Conservation (phyloP, 2,888 invertebrate species). For the Blera fallax region DNA sequence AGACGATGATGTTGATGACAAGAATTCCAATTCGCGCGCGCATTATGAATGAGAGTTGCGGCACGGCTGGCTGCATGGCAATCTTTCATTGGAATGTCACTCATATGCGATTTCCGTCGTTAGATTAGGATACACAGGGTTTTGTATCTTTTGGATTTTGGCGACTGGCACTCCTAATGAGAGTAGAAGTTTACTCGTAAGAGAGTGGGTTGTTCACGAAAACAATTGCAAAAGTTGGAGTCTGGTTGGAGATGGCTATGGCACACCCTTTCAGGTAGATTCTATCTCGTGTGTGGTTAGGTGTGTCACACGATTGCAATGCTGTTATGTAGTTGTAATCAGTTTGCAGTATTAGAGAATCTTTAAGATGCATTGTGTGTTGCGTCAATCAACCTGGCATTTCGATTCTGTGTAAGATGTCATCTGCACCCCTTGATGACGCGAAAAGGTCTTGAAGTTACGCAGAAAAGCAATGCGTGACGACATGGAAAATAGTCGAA, state of each 20-base stretch:
- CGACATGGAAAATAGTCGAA: not conserved
- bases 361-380: slow-evolving; percentile 16
- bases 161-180: slow-evolving; percentile 57
- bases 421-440: slow-evolving; percentile 11
- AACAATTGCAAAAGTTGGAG: slow-evolving; percentile 29
- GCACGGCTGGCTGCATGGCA: not conserved
- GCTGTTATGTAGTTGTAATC: not conserved
- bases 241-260: not conserved
- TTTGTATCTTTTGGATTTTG: slow-evolving; percentile 35
- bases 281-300: slow-evolving; percentile 27
- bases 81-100: slow-evolving; percentile 50
- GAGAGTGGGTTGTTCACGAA: slow-evolving; percentile 11
- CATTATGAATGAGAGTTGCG: slow-evolving; percentile 57
- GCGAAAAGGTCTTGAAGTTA: not conserved
- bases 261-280: slow-evolving; percentile 51
- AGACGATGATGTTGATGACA: slow-evolving; percentile 45
- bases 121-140: too few species aligned
- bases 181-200: not conserved
- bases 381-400: slow-evolving; percentile 45
- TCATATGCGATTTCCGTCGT: slow-evolving; percentile 42
- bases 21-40: slow-evolving; percentile 55
- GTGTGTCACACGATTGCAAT: slow-evolving; percentile 47
- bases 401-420: slow-evolving; percentile 36
- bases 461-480: slow-evolving; percentile 21
- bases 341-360: slow-evolving; percentile 7